phyloP scores from a whole-genome alignment of 1,140 invertebrate species.

The Steinernema khuongi region DNA sequence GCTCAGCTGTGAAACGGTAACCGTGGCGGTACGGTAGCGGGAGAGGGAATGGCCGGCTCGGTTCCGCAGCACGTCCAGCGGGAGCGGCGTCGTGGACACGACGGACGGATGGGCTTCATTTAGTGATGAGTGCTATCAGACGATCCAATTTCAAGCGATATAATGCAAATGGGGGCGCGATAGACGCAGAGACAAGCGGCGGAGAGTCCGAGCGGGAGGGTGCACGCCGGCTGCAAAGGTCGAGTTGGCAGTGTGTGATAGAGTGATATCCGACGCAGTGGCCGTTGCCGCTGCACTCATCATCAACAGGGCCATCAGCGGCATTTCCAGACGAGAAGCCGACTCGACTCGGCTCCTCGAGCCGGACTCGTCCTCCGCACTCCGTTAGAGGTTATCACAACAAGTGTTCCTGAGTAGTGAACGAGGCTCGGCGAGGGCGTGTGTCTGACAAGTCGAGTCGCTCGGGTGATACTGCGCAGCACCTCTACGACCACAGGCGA shows the following conservation, averaged over 20 bases:
- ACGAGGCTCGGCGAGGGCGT: neutral
- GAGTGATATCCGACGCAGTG: neutral
- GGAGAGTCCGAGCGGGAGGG: neutral
- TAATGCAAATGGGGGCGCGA: neutral
- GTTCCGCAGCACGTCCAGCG: neutral
- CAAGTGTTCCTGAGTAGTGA: neutral
- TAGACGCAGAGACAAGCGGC: neutral
- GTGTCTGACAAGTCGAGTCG: neutral
- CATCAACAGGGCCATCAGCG: constrained; percentile 5
- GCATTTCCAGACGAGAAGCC: neutral
- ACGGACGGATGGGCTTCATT: constrained; percentile 2
- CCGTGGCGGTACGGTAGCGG: too few species aligned
- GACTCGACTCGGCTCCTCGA: constrained; percentile 5
- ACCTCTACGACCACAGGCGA: too few species aligned
- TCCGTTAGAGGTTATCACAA: neutral
- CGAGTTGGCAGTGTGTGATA: neutral
- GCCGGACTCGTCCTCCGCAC: neutral
- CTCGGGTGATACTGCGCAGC: neutral
- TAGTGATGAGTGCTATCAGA: constrained; percentile 15
- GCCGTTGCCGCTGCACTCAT: neutral
- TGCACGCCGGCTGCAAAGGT: neutral
- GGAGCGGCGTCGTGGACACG: neutral
- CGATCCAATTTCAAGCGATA: constrained; percentile 15
- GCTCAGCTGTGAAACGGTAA: constrained; percentile 10
- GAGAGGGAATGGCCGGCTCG: too few species aligned